Conservation (phyloP, 1,140 invertebrate genomes). For the Marisa cornuarietis region DNA sequence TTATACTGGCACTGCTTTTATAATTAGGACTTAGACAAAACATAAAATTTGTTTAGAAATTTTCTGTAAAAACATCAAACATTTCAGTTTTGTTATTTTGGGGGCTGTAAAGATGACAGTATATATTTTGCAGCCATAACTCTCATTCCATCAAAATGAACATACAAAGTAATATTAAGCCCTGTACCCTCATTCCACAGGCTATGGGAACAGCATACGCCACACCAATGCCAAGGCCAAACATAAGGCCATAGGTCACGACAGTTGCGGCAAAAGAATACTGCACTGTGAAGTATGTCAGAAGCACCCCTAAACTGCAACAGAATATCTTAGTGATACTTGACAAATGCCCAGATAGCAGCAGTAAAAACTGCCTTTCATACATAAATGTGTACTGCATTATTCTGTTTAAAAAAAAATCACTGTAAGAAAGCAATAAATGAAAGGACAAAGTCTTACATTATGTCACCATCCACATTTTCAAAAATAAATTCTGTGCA, state of each 20-base stretch:
- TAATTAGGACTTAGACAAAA: no score
- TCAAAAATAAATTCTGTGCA: no score
- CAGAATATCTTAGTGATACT: constrained; percentile 5
- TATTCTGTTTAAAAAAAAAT: no score
- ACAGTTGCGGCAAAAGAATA: constrained; percentile 50
- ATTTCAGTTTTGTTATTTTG: background rate
- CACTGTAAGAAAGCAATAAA: no score
- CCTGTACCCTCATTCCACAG: constrained; percentile 64
- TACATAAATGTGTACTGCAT: no score
- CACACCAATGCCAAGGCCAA: constrained; percentile 64
- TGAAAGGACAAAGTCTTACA: no score
- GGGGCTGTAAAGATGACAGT: background rate
- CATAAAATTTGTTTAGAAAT: no score
- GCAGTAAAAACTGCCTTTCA: no score
- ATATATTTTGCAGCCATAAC: background rate
- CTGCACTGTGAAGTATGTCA: constrained; percentile 64
- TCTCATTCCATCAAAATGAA: background rate
- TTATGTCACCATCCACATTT: no score
- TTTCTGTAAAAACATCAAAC: background rate
- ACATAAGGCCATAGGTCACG: constrained; percentile 64
- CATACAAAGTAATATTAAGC: background rate
- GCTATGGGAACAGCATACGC: constrained; percentile 64
- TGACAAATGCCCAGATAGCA: background rate
- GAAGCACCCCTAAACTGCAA: constrained; percentile 58
- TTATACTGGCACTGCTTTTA: no score